Percentiles rank a stretch among this genome's conserved stretches.
phyloP scores from a whole-genome alignment of 1,140 invertebrate species.

The Drosophila equinoxialis region DNA sequence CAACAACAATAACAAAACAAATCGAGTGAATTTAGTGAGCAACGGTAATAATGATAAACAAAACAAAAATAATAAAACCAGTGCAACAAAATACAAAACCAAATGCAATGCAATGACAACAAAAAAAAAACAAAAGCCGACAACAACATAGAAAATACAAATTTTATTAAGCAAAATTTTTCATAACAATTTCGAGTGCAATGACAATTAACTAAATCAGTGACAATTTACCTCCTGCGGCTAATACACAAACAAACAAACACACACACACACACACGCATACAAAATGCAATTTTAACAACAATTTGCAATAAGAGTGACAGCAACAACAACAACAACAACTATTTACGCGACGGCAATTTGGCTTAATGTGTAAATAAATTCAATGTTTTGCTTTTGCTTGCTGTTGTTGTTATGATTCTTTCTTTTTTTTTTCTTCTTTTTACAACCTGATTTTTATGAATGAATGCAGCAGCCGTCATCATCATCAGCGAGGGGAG shows the following conservation, averaged over 20 bases:
- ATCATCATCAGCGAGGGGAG: constrained; percentile 16
- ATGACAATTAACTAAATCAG: constrained; percentile 50
- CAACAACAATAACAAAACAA: constrained; percentile 22
- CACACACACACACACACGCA: constrained; percentile 2
- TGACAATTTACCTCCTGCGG: constrained; percentile 56
- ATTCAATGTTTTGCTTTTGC: constrained; percentile 52
- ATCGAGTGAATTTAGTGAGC: constrained; percentile 10
- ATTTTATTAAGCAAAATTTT: constrained; percentile 14
- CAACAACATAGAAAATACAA: not conserved
- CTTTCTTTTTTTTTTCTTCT: constrained; percentile 29
- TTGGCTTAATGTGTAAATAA: constrained; percentile 76
- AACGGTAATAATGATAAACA: not conserved
- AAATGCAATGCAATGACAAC: not conserved
- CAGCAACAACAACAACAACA: constrained; percentile 3
- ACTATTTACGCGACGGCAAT: constrained; percentile 57
- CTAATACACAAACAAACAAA: constrained; percentile 24
- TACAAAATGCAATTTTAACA: constrained; percentile 18
- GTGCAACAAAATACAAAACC: not conserved
- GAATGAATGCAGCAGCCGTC: constrained; percentile 68
- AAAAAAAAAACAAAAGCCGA: not conserved
- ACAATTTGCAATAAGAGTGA: constrained; percentile 16
- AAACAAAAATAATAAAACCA: not conserved
- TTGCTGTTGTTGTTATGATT: constrained; percentile 26
- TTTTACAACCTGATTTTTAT: constrained; percentile 81
- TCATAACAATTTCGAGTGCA: constrained; percentile 38